Conservation (phyloP, 2,113 vertebrate genomes). For the Dasyornis broadbenti region DNA sequence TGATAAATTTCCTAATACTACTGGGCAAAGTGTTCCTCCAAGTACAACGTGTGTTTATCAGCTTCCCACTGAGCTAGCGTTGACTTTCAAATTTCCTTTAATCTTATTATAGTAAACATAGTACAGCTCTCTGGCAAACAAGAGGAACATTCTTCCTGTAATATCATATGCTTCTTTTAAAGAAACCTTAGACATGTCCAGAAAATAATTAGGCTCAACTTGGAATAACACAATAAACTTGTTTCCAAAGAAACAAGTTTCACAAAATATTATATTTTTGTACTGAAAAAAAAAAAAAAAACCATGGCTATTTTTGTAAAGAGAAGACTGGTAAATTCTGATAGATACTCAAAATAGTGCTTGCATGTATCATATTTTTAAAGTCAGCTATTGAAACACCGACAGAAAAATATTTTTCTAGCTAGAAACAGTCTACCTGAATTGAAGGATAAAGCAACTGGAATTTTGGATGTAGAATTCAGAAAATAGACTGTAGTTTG, state of each 20-base stretch:
- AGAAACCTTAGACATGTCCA: slow-evolving; percentile 50
- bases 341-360: neutral
- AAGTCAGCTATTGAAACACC: neutral
- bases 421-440: slow-evolving; percentile 12
- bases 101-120: slow-evolving; percentile 60
- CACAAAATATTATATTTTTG: slow-evolving; percentile 29
- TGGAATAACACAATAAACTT: slow-evolving; percentile 27
- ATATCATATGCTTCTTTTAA: slow-evolving; percentile 58
- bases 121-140: slow-evolving; percentile 59
- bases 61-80: neutral
- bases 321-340: neutral
- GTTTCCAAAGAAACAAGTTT: slow-evolving; percentile 45
- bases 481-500: neutral
- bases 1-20: slow-evolving; percentile 13
- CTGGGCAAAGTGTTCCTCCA: neutral
- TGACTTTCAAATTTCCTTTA: slow-evolving; percentile 26
- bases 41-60: slow-evolving; percentile 20
- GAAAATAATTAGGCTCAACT: slow-evolving; percentile 39
- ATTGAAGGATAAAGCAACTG: neutral
- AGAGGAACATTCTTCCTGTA: slow-evolving; percentile 52
- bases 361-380: neutral
- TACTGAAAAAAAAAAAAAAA: neutral
- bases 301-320: neutral
- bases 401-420: neutral
- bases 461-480: neutral